Conservation (phyloP, 2,797 vertebrate species). For the Morus bassanus region DNA sequence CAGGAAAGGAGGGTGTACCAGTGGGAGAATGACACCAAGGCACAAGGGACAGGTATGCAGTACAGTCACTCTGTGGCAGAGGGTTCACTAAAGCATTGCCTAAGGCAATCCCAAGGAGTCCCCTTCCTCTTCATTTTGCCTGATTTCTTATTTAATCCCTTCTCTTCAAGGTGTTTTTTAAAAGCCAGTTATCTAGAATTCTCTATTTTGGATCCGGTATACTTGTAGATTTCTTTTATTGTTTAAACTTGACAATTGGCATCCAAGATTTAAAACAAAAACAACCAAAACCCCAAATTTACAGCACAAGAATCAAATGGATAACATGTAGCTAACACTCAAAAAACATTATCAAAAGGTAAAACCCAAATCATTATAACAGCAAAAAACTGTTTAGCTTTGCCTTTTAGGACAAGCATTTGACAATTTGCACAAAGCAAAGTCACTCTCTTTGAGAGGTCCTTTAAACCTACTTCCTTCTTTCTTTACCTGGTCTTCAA, state of each 20-base stretch:
- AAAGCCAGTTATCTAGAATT: not conserved
- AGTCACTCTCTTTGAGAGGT: not conserved
- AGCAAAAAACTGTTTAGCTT: not conserved
- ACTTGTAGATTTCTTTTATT: not conserved
- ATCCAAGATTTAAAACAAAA: not conserved
- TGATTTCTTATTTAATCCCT: not conserved
- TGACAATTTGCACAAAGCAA: not conserved
- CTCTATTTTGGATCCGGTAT: not conserved
- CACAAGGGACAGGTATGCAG: fast-evolving
- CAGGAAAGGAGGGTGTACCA: not conserved
- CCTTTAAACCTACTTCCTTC: not conserved
- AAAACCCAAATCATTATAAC: not conserved
- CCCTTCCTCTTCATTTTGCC: not conserved
- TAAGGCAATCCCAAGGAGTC: not conserved
- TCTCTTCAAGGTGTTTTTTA: not conserved
- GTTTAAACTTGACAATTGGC: not conserved
- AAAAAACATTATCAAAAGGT: not conserved
- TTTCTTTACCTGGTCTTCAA: not conserved
- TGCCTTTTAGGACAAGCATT: not conserved
- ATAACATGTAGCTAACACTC: not conserved
- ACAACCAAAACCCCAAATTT: not conserved
- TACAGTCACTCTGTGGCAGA: not conserved
- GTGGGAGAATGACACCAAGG: not conserved
- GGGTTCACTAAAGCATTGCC: not conserved
- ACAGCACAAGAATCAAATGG: not conserved